These are phyloP conservation scores for Spisula subtruncata DNA, from an alignment of 2,888 invertebrate species.

Conservation along the genomic window DNA sequence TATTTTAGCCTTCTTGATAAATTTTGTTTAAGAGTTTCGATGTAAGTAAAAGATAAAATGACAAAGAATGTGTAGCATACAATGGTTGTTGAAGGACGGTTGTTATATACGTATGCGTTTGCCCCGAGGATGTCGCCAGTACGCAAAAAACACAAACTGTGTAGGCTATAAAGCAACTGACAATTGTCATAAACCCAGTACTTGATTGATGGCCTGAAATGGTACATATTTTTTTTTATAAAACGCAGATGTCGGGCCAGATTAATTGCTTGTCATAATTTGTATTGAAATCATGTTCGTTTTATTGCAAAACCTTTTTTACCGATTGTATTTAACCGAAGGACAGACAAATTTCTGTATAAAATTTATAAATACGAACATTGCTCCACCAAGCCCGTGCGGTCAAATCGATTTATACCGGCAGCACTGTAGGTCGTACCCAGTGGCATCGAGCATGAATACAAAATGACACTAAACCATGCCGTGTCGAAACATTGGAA, in stretches of 20 bases:
- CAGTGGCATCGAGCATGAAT: not conserved
- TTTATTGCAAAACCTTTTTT: slow-evolving; percentile 2
- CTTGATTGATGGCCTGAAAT: slow-evolving; percentile 19
- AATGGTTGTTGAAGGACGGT: slow-evolving; percentile 4
- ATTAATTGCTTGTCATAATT: slow-evolving; percentile 26
- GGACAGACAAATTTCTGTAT: not conserved
- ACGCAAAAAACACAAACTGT: slow-evolving; percentile 14
- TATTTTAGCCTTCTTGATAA: not conserved
- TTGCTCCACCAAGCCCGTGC: not conserved
- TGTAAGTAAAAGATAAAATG: slow-evolving; percentile 44
- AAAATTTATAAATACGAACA: too few species aligned
- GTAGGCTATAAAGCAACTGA: not conserved
- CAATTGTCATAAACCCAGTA: not conserved
- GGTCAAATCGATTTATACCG: not conserved
- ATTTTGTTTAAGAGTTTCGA: slow-evolving; percentile 32
- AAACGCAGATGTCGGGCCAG: slow-evolving; percentile 13
- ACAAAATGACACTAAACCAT: not conserved
- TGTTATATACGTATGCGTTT: slow-evolving; percentile 17
- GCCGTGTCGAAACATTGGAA: not conserved
- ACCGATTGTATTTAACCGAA: not conserved
- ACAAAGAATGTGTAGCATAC: slow-evolving; percentile 16
- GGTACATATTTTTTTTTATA: not conserved
- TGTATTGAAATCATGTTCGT: slow-evolving; percentile 14
- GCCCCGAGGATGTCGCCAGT: slow-evolving; percentile 28
- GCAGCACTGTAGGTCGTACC: not conserved